Conservation (phyloP, 2,113 vertebrate genomes). For the Antechinus flavipes region DNA sequence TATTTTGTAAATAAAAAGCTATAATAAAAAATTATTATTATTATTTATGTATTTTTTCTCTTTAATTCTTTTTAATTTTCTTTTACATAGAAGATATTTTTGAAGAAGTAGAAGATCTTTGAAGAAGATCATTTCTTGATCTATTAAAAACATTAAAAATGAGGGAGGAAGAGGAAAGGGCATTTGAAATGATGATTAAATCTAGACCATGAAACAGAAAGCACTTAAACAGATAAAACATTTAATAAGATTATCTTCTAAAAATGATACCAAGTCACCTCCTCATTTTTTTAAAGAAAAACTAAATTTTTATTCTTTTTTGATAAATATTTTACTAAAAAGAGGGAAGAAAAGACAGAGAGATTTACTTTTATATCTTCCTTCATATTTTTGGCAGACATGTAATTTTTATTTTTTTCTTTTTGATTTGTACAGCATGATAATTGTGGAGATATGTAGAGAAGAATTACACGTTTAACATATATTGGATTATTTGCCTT, state of each 20-base stretch:
- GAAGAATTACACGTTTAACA: too few species aligned
- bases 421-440: too few species aligned
- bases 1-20: too few species aligned
- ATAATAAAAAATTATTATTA: background rate
- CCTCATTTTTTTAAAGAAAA: background rate
- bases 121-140: background rate
- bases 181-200: background rate
- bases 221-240: background rate
- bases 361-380: background rate
- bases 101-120: background rate
- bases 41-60: background rate
- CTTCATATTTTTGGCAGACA: background rate
- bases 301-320: background rate
- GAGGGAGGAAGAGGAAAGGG: background rate
- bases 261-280: background rate
- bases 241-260: background rate
- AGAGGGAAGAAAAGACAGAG: too few species aligned
- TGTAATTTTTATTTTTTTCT: conserved; percentile 41
- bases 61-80: background rate
- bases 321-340: too few species aligned
- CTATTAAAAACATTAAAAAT: background rate
- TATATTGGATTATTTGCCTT: too few species aligned
- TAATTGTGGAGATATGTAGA: too few species aligned
- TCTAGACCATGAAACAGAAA: background rate
- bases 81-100: background rate